Evolutionary conservation across 2,113 vertebrate species (phyloP).

Genomic region (Heptranchias perlo): DNA sequence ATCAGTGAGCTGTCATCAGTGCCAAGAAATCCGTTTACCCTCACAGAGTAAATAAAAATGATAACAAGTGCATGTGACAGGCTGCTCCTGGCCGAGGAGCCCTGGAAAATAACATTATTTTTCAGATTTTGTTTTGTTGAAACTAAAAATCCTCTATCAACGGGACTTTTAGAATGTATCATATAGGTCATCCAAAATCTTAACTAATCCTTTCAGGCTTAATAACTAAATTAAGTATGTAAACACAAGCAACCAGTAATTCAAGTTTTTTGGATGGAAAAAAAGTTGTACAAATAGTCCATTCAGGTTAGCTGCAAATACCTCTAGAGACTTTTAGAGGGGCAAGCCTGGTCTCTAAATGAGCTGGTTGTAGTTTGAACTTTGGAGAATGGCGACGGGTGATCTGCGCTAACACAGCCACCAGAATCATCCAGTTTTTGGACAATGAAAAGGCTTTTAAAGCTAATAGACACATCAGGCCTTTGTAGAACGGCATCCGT

Average conservation of each 20-base stretch:
- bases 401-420: not conserved
- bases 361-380: not conserved
- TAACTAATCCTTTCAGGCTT: not conserved
- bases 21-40: slow-evolving; percentile 12
- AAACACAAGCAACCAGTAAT: slow-evolving; percentile 29
- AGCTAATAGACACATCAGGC: not conserved
- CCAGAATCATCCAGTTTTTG: not conserved
- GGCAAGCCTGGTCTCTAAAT: not conserved
- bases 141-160: not conserved
- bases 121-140: not conserved
- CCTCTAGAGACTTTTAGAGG: not conserved
- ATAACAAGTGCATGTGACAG: slow-evolving; percentile 6
- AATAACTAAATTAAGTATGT: slow-evolving; percentile 1
- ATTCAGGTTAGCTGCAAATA: not conserved
- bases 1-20: not conserved
- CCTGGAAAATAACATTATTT: slow-evolving; percentile 6
- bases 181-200: not conserved
- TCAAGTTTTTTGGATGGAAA: not conserved
- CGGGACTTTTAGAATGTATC: not conserved
- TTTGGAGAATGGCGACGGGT: not conserved
- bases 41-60: slow-evolving; percentile 19
- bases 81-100: not conserved
- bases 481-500: not conserved
- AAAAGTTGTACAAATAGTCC: not conserved
- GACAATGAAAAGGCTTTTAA: not conserved